These are phyloP conservation scores for Crypturellus tataupa DNA, from an alignment of 2,797 vertebrate genomes.

Conservation along the genomic window DNA sequence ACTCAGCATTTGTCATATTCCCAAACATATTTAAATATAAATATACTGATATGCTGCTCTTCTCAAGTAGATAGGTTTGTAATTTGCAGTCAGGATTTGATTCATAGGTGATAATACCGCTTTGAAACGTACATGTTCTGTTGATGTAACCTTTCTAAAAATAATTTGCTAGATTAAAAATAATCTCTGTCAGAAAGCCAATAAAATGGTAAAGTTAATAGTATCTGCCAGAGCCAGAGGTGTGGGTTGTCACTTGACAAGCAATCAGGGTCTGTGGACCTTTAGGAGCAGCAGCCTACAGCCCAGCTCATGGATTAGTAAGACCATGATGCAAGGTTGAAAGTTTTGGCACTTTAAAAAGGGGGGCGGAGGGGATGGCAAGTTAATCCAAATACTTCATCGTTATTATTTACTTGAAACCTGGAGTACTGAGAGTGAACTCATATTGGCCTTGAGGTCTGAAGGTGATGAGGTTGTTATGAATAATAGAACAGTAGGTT, in stretches of 20 bases:
- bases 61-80: not conserved
- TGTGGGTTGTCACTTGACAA: not conserved
- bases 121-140: not conserved
- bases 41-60: not conserved
- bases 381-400: not conserved
- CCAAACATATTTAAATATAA: not conserved
- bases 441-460: not conserved
- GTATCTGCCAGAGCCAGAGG: not conserved
- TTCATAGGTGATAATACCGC: not conserved
- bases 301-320: not conserved
- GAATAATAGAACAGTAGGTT: not conserved
- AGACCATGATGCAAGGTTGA: not conserved
- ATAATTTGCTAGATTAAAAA: slow-evolving; percentile 23
- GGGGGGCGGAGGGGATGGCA: not conserved
- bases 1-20: not conserved
- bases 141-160: slow-evolving; percentile 24
- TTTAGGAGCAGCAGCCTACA: not conserved
- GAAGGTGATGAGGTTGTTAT: not conserved
- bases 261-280: not conserved
- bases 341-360: not conserved
- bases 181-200: not conserved
- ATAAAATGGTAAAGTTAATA: not conserved
- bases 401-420: not conserved
- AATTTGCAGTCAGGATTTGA: not conserved
- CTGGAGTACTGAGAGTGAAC: not conserved